Evolutionary conservation across 2,797 vertebrate species (phyloP), one percentile per base, ranked within the genome.

Genomic region (Tamandua tetradactyla): DNA sequence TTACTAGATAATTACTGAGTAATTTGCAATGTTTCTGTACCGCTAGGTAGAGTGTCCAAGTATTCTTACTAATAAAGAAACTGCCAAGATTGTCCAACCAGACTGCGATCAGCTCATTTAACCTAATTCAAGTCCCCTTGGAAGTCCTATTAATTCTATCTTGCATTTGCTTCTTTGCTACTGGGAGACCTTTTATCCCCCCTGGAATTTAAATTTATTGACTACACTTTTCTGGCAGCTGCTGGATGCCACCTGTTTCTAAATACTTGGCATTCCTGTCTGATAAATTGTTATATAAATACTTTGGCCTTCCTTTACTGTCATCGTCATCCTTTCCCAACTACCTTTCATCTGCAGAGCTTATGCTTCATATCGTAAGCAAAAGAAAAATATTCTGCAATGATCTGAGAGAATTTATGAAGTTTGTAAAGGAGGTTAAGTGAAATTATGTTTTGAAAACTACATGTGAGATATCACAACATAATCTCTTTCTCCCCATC

Each of bases 241-340:
- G 44, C 40, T 40, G 93, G 74, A 32, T 64, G 71, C 25, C 35
- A 93, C 68, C 59, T 95, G 59, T 93, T 97, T 94, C 94, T 97
- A 96, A 94, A 84, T 83, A 92, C 82, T 57, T 97, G 83, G 30
- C 35, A 84, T 71, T 30, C 25, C 8, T 37, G 3, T 42, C 64
- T 95, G 18, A 90, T 89, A 96, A 96, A 95, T 87, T 76, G 59
- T 79, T 78, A 7, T 49, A 75, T 83, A 95, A 96, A 97, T 94
- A 93, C 88, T 94, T 82, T 75, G 71, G 37, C 32, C 68, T 96
- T 95, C 32, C 44, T 95, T 95, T 76, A 74, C 9, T 94, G 17
- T 20, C 25, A 37, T 83, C 89, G 71, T 80, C 94, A 97, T 61
- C 4, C 49, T 96, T 87, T 84, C 30, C 59, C 12, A 94, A 74